Evolutionary conservation across 2,113 vertebrate genomes (phyloP), one percentile per base, ranked within the genome.

Genomic region (Sarotherodon lohbergeri): DNA sequence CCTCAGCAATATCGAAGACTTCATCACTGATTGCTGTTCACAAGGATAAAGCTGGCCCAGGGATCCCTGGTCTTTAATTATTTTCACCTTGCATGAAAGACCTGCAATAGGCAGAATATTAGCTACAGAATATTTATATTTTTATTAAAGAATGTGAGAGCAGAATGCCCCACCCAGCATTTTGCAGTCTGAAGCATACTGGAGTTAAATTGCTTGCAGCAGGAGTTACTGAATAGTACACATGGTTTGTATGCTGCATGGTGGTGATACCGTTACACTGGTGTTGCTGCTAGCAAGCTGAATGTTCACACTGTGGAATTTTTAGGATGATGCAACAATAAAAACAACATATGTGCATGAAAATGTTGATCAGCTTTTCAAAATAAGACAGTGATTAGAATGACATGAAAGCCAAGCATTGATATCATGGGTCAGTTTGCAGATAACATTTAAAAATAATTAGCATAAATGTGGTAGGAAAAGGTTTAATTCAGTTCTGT

Each of bases 21-120:
- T 39, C 85, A 34, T 88, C 88, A 80, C 66, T 81, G 50, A 91
- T 82, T 89, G 88, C 87, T 92, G 89, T 88, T 91, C 89, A 63
- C 82, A 78, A 73, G 27, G 83, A 63, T 68, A 83, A 86, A 87
- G 82, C 88, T 88, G 87, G 71, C 90, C 66, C 88, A 76, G 36
- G 17, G 81, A 29, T 89, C 36, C 68, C 85, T 84, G 87, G 85
- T 86, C 81, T 85, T 87, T 92, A 81, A 89, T 86, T 83, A 71
- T 88, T 87, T 89, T 92, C 80, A 85, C 86, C 55, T 87, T 61
- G 13, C 68, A 39, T 55, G 83, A 89, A 87, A 88, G 22, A 90
- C 88, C 90, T 93, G 89, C 5, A 91, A 88, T 82, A 71, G 84
- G 82, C 91, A 91, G 63, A 93, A 80, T 90, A 89, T 91, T 80